Percentiles rank a stretch among this genome's conserved stretches.
Conservation (phyloP, 2,113 vertebrate genomes). For the Pelecanus crispus region DNA sequence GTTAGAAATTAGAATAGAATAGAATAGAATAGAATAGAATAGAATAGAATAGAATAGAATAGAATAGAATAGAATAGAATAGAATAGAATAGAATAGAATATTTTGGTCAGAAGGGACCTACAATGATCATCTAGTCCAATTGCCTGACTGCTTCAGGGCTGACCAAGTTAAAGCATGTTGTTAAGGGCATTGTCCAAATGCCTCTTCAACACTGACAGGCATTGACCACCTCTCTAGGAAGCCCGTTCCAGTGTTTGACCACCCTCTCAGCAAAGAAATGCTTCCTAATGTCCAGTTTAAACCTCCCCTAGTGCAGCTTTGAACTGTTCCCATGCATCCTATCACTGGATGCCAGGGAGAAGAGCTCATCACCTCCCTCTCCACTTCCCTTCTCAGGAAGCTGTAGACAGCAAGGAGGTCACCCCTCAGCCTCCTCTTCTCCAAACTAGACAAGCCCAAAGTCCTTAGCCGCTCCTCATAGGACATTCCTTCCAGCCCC, state of each 20-base stretch:
- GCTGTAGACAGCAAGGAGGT: neutral
- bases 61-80: neutral
- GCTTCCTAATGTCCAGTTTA: neutral
- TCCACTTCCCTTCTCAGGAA: neutral
- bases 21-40: neutral
- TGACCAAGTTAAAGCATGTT: neutral
- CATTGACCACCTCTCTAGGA: neutral
- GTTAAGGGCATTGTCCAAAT: neutral
- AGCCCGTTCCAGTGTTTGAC: neutral
- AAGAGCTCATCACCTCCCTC: too few relatives aligned
- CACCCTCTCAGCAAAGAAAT: neutral
- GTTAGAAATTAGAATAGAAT: neutral
- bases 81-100: too few relatives aligned
- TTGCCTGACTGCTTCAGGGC: neutral
- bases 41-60: too few relatives aligned
- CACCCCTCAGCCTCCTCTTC: neutral
- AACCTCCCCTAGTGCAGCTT: neutral
- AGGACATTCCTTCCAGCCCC: neutral
- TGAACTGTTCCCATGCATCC: neutral
- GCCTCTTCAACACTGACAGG: neutral
- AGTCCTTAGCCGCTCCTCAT: neutral
- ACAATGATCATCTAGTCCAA: neutral
- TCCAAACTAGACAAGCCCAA: neutral
- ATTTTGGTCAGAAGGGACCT: neutral
- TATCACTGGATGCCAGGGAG: neutral